Evolutionary conservation across 2,113 vertebrate species (phyloP), one percentile per base, ranked within the genome.

Genomic region (Mohoua ochrocephala): DNA sequence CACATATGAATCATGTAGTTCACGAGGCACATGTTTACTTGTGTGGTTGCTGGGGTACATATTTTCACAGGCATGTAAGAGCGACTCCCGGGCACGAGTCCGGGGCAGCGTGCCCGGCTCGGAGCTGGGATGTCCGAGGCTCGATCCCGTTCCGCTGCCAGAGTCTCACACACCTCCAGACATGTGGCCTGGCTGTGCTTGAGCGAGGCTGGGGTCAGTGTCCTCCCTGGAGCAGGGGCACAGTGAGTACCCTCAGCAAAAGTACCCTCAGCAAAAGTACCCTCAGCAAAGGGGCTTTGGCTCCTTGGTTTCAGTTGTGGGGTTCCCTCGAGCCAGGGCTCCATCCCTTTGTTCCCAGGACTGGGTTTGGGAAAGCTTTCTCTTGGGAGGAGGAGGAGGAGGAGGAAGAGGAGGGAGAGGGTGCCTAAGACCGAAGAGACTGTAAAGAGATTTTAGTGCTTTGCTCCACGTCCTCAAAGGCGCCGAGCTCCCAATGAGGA

Each of bases 21-120:
- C 97, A 93, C 82, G 42, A 97, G 89, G 82, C 84, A 88, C 86
- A 45, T 89, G 92, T 97, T 98, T 98, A 96, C 96, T 97, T 87
- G 75, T 94, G 96, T 93, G 97, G 94, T 97, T 89, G 33, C 76
- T 49, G 65, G 93, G 78, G 92, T 96, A 93, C 96, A 96, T 97
- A 97, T 91, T 98, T 98, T 96, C 79, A 76, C 92, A 97, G 95
- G 65, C 53, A 4, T 75, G 84, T 73, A 71, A 94, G 61, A 79
- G 90, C 9, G 0, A 16, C 47, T 60, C 56, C 50, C 0, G 5
- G 75, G 83, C 18, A 9, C 4, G 4, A 76, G 73, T 4, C 41
- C 0, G 11, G 74, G 92, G 77, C 84, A 82, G 18, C 1, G 0
- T 67, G 91, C 68, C 94, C 10, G 0, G 26, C 45, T 1, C 6